phyloP scores from a whole-genome alignment of 2,888 invertebrate species.

The Dolichopus griseipennis region DNA sequence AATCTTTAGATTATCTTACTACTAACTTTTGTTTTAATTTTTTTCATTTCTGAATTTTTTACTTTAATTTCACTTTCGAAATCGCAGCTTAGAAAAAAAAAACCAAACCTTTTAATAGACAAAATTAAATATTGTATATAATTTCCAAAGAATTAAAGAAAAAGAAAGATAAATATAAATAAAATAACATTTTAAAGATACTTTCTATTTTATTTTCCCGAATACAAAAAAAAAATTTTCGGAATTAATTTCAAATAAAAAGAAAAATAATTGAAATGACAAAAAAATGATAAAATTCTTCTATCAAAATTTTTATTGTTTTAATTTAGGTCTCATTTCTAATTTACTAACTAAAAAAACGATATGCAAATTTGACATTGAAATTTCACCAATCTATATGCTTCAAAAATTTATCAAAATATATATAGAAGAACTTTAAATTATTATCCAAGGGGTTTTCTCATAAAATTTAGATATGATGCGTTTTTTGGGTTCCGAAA shows the following conservation, averaged over 20 bases:
- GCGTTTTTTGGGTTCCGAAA: too few species aligned
- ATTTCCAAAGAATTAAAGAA: background rate
- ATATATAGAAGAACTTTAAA: too few species aligned
- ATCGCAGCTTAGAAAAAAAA: background rate
- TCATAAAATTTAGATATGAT: too few species aligned
- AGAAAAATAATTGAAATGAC: background rate
- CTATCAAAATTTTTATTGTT: too few species aligned
- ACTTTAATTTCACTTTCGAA: background rate
- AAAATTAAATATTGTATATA: background rate
- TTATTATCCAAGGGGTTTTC: too few species aligned
- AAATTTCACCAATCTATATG: background rate
- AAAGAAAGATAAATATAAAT: background rate
- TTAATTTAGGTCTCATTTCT: background rate
- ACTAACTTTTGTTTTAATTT: too few species aligned
- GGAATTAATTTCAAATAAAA: background rate
- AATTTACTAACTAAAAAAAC: background rate
- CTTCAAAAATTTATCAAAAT: too few species aligned
- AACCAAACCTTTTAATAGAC: background rate
- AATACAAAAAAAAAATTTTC: background rate
- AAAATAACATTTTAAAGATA: background rate
- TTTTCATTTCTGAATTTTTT: background rate
- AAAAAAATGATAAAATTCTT: background rate
- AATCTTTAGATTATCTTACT: too few species aligned
- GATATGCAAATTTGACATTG: conserved; percentile 3
- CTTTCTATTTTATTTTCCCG: background rate